These are phyloP conservation scores for Netelia virgata DNA, from an alignment of 2,888 invertebrate genomes.

Conservation along the genomic window DNA sequence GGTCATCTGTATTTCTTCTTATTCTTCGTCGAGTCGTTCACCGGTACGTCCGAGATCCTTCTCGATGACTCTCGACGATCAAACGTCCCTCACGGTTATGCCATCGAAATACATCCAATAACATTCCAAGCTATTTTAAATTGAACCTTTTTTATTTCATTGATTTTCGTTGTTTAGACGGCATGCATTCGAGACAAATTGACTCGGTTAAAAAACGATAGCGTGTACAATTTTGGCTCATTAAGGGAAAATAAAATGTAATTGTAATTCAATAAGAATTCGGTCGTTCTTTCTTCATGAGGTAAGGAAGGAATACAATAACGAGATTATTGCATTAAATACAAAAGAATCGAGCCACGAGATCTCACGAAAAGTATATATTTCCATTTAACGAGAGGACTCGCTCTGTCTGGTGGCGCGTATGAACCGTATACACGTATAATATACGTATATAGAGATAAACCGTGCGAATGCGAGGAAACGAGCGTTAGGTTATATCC, in stretches of 20 bases:
- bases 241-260: no score
- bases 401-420: slow-evolving; percentile 30
- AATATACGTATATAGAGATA: slow-evolving; percentile 37
- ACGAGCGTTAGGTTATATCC: slow-evolving; percentile 63
- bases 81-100: slow-evolving; percentile 52
- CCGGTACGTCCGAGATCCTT: slow-evolving; percentile 42
- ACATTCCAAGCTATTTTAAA: neutral
- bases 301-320: slow-evolving; percentile 49
- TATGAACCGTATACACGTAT: slow-evolving; percentile 8
- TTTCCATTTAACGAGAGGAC: slow-evolving; percentile 66
- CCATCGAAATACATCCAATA: slow-evolving; percentile 55
- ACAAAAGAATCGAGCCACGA: slow-evolving; percentile 59
- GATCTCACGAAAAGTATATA: slow-evolving; percentile 65
- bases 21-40: slow-evolving; percentile 42
- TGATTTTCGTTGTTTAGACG: neutral
- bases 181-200: no score
- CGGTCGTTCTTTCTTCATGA: slow-evolving; percentile 12
- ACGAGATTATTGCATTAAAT: slow-evolving; percentile 15
- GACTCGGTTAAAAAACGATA: no score
- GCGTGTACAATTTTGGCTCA: no score
- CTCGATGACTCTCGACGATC: slow-evolving; percentile 48
- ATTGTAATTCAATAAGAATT: no score
- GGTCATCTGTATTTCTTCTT: slow-evolving; percentile 42
- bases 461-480: slow-evolving; percentile 27
- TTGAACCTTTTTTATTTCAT: neutral